Conservation (phyloP, 2,888 invertebrate species). For the Panzeria rudis region DNA sequence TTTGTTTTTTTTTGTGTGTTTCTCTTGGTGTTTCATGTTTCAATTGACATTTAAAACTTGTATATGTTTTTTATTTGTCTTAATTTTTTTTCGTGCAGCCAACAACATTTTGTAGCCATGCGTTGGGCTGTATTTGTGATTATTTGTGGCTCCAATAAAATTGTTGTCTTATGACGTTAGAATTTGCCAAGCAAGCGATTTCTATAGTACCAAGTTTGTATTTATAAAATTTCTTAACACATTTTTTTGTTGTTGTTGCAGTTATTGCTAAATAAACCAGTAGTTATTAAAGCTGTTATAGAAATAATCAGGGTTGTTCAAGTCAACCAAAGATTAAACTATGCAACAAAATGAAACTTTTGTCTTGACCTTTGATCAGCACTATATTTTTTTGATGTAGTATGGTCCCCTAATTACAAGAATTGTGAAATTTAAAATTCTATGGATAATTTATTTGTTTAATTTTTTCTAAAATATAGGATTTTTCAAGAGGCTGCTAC, state of each 20-base stretch:
- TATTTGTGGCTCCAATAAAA: slow-evolving; percentile 50
- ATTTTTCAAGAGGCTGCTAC: too few relatives aligned
- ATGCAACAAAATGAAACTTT: not conserved
- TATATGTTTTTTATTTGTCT: too few relatives aligned
- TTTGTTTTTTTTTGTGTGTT: not conserved
- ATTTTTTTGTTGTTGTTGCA: not conserved
- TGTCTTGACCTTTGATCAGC: too few relatives aligned
- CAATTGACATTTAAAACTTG: slow-evolving; percentile 71
- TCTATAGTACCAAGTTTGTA: slow-evolving; percentile 16
- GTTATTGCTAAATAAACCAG: slow-evolving; percentile 16
- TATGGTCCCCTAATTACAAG: too few relatives aligned
- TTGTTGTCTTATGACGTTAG: slow-evolving; percentile 47
- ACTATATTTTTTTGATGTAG: too few relatives aligned
- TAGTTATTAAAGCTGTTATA: slow-evolving; percentile 50
- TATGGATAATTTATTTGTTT: too few relatives aligned
- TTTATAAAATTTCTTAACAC: slow-evolving; percentile 54
- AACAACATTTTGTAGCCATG: slow-evolving; percentile 33
- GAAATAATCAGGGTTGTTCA: slow-evolving; percentile 54
- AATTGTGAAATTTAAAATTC: too few relatives aligned
- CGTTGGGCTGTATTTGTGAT: slow-evolving; percentile 10
- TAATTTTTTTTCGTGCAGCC: not conserved
- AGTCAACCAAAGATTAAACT: slow-evolving; percentile 7
- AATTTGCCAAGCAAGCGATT: slow-evolving; percentile 25
- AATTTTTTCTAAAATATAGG: too few relatives aligned
- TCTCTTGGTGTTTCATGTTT: slow-evolving; percentile 50